Base-by-base conservation (phyloP, 1,140 invertebrate species). In the Drosophila virilis region DNA sequence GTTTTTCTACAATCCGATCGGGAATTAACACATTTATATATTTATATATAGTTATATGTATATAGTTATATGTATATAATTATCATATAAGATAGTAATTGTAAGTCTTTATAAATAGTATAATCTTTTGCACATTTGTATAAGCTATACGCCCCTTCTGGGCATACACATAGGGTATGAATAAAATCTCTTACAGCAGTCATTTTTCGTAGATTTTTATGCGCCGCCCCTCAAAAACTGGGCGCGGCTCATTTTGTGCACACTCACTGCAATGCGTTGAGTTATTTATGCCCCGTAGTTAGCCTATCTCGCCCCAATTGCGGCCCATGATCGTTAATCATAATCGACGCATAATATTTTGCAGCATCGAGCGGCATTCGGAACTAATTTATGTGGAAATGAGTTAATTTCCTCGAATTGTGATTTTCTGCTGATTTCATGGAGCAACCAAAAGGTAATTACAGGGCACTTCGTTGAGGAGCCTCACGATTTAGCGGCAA, bases 361-460 rank as follows among this genome's bases (percentile, higher is more conserved):
- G 74, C 58, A 69, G 51, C 64, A 66, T 60, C 45, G 60, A 64
- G 50, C 66, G 70, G 84, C 78, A 80, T 74, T 80, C 84, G 84
- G 77, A 88, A 89, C 80, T 88, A 88, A 88, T 88, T 88, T 88
- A 90, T 84, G 84, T 80, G 84, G 84, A 88, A 88, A 88, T 88
- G 84, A 88, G 84, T 88, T 88, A 89, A 88, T 88, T 88, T 88
- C 84, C 83, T 80, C 55, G 82, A 89, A 84, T 89, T 88, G 76
- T 77, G 85, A 88, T 89, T 88, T 88, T 88, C 70, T 88, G 88
- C 80, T 82, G 84, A 88, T 89, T 89, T 88, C 84, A 88, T 89
- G 46, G 84, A 51, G 40, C 66, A 54, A 55, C 70, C 75, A 51
- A 58, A 77, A 73, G 64, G 68, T 80, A 88, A 89, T 89, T 88